Evolutionary conservation across 2,888 invertebrate species (phyloP), one percentile per base, ranked within the genome.

Genomic region (Tinea pellionella): DNA sequence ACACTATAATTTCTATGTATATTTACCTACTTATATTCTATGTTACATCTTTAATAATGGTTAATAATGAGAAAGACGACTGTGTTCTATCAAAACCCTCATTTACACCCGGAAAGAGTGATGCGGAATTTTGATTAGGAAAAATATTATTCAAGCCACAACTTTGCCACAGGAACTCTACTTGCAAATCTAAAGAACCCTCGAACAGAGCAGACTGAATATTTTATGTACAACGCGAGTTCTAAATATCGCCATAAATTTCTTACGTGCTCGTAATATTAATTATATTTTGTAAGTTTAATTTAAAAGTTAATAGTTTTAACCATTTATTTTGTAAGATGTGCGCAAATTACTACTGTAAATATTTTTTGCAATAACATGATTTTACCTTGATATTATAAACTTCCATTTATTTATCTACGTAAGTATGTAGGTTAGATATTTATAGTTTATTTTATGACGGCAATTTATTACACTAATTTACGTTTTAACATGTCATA

Each of bases 51-150:
- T 24, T 24, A 24, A 24, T 24, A 24, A 24, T 24, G 24, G 2
- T n/a, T 6, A 3, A 24, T 6, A 24, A 24, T 24, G 24, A 24
- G 24, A 24, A 6, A 6, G 6, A 24, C 24, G 2, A 24, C 37
- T 37, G 37, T 37, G 37, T 2, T 37, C 37, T 2, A 37, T 37
- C 37, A 37, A 37, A 37, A 37, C n/a, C 37, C 37, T 37, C 37
- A 37, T 37, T n/a, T 12, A 37, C 37, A 37, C 69, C 65, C 66
- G 67, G 70, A 67, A 72, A 72, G 68, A 71, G 67, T 69, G 69
- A 68, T 51, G 47, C 56, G 69, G 76, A 79, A 75, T 78, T 77
- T 74, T 78, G 74, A 84, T 81, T 77, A 76, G 71, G 71, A 67
- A 68, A 67, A 63, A 67, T 73, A 70, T 73, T 77, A 80, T 82